Conservation (phyloP, 2,888 invertebrate genomes). For the Sphaeridia pumilis region DNA sequence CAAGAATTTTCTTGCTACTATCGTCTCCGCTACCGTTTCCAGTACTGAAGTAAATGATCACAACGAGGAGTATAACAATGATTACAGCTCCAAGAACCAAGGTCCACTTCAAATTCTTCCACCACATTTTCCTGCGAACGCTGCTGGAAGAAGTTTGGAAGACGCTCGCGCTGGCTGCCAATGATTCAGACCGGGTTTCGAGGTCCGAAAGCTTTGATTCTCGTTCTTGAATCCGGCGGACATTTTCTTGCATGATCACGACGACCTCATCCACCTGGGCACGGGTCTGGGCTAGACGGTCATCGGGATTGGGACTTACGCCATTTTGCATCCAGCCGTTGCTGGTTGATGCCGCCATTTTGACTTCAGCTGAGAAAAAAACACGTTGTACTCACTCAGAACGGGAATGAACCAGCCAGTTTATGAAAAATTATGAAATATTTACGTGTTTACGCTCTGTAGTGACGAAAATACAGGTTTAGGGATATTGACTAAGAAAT, state of each 20-base stretch:
- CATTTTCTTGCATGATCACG: neutral
- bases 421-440: too few relatives aligned
- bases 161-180: neutral
- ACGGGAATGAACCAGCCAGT: too few relatives aligned
- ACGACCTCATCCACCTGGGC: constrained; percentile 1
- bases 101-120: neutral
- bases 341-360: neutral
- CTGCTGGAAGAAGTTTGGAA: neutral
- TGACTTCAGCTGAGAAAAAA: too few relatives aligned
- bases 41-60: too few relatives aligned
- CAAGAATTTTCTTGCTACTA: too few relatives aligned
- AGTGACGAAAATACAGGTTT: too few relatives aligned
- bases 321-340: neutral
- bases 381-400: too few relatives aligned
- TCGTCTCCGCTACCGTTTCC: too few relatives aligned
- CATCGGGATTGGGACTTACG: neutral
- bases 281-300: neutral
- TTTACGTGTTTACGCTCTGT: too few relatives aligned
- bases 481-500: too few relatives aligned
- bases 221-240: neutral
- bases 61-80: neutral
- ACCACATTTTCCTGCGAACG: neutral
- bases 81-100: neutral
- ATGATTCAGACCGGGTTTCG: neutral
- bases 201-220: neutral